Conservation (phyloP, 2,113 vertebrate species). For the Leptocoma aspasia region DNA sequence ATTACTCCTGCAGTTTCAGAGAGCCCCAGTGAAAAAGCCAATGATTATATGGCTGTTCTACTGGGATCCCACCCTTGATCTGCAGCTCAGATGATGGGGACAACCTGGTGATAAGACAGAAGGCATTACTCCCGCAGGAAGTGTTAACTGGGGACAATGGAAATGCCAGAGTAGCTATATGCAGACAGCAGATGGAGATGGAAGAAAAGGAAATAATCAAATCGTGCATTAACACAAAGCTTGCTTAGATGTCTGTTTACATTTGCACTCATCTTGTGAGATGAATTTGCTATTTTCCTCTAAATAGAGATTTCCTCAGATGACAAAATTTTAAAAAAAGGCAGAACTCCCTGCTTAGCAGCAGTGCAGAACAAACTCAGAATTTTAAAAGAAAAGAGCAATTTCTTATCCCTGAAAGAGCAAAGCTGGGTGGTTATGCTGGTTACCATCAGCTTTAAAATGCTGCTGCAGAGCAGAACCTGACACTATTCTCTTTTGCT, state of each 20-base stretch:
- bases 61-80: neutral
- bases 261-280: neutral
- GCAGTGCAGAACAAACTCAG: neutral
- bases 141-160: neutral
- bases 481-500: neutral
- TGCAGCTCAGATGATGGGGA: neutral
- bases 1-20: neutral
- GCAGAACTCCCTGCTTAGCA: neutral
- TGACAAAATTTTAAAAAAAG: neutral
- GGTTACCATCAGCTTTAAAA: neutral
- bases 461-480: neutral
- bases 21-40: neutral
- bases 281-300: neutral
- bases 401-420: neutral
- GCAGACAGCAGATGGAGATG: neutral
- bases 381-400: neutral
- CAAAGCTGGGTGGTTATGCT: neutral
- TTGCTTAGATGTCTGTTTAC: neutral
- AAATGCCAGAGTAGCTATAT: neutral
- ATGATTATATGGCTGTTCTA: neutral
- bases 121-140: neutral
- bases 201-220: neutral
- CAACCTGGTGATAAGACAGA: neutral
- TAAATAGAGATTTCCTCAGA: neutral
- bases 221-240: neutral